Conservation (phyloP, 2,888 invertebrate species). For the Tetragnatha montana region DNA sequence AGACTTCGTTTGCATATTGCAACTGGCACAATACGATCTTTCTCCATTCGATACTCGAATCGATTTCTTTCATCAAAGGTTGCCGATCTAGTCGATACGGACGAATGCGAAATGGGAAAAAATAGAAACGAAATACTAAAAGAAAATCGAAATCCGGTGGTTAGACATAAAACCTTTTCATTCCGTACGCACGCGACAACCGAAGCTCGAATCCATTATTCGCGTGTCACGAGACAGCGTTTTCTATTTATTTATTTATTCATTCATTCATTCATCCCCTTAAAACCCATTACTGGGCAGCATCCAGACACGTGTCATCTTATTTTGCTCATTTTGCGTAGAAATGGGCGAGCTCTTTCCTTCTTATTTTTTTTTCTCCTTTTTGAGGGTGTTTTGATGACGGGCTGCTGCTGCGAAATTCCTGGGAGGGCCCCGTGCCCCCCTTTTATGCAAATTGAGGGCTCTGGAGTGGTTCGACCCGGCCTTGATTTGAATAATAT, state of each 20-base stretch:
- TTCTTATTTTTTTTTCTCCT: not conserved
- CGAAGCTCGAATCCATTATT: constrained; percentile 16
- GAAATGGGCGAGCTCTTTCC: not conserved
- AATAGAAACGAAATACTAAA: not conserved
- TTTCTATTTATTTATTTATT: constrained; percentile 26
- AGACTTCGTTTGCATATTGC: too few relatives aligned
- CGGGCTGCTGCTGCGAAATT: not conserved
- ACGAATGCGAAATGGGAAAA: constrained; percentile 33
- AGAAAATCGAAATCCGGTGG: constrained; percentile 15
- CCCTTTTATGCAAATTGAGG: not conserved
- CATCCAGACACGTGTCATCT: constrained; percentile 38
- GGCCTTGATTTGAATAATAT: not conserved
- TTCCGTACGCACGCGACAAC: not conserved
- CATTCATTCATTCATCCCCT: constrained; percentile 24
- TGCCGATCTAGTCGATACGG: constrained; percentile 35
- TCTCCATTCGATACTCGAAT: not conserved
- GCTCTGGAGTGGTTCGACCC: not conserved
- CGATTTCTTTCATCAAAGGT: not conserved
- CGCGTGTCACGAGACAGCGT: not conserved
- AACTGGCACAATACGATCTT: too few relatives aligned
- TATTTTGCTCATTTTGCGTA: not conserved
- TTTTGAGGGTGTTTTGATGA: not conserved
- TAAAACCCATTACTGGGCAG: constrained; percentile 20
- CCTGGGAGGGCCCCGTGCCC: not conserved
- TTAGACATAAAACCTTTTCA: not conserved